Base-by-base conservation (phyloP, 2,113 vertebrate species). In the Gymnogyps californianus region DNA sequence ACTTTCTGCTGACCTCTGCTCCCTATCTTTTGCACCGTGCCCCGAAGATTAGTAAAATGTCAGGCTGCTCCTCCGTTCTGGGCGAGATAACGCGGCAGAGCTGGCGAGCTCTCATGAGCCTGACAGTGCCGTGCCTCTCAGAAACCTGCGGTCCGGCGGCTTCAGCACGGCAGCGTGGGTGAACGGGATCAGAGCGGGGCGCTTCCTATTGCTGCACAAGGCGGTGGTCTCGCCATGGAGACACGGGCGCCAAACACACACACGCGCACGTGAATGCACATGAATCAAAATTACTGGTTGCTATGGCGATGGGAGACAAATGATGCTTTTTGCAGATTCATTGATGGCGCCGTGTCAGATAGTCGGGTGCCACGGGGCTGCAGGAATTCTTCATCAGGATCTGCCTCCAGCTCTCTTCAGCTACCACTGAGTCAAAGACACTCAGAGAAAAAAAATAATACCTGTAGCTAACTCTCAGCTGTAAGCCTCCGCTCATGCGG, bases 231-330 rank as follows among this genome's bases (percentile, higher is more conserved):
- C 11, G 21, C 94, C 89, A 78, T 62, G 94, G 94, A 85, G 91
- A 91, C 92, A 11, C 10, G 47, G 51, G 75, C 71, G 91, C 71
- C 62, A 38, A 64, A 31, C 65, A 65, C 62, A 42, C 9, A 13
- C 84, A 32, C 32, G 28, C 72, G 65, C 54, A 61, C 55, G 16
- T 9, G 20, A 8, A 24, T 2, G 61, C 79, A 46, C 76, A 22
- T 11, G 49, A 5, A 83, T 65, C 38, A 31, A 40, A 71, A 67
- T 67, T 44, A 42, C 22, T 5, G 59, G 97, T 97, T 97, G 95
- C 96, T 40, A 88, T 96, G 90, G 97, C 6, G 55, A 96, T 15
- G 42, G 79, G 62, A 96, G 90, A 59, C 79, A 83, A 93, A 85
- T 47, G 95, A 62, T 88, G 61, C 83, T 87, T 83, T 83, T 61